These are phyloP conservation scores for Amblyteles armatorius DNA, from an alignment of 2,888 invertebrate species.

Conservation along the genomic window DNA sequence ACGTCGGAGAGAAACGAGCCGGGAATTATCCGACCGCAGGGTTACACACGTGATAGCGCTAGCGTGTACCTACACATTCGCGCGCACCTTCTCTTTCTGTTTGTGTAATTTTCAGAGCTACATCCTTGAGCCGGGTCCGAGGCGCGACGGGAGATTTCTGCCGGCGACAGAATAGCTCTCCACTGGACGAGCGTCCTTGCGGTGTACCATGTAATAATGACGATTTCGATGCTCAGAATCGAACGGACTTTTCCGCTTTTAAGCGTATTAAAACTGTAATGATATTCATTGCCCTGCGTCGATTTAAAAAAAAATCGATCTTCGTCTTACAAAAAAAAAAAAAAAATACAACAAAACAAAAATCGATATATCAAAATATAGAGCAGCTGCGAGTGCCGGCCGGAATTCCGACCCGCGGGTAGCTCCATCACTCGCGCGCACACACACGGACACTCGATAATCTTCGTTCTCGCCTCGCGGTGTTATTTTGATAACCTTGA, in stretches of 20 bases:
- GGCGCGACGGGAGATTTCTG: not conserved
- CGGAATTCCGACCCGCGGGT: slow-evolving; percentile 40
- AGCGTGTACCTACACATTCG: not conserved
- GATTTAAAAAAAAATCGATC: not conserved
- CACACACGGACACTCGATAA: not conserved
- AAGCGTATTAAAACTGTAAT: not conserved
- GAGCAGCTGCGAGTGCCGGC: slow-evolving; percentile 30
- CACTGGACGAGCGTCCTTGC: slow-evolving; percentile 17
- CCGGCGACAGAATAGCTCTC: slow-evolving; percentile 8
- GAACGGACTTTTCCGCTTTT: not conserved
- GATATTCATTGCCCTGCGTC: not conserved
- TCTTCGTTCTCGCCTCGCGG: slow-evolving; percentile 23
- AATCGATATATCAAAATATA: not conserved
- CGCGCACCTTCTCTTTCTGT: slow-evolving; percentile 9
- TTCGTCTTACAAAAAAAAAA: too few species aligned
- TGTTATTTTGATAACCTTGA: slow-evolving; percentile 63
- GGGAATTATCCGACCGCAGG: slow-evolving; percentile 11
- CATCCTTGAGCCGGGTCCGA: slow-evolving; percentile 25
- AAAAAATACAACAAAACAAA: not conserved
- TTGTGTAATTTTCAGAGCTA: slow-evolving; percentile 2
- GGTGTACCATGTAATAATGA: slow-evolving; percentile 20
- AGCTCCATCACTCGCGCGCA: slow-evolving; percentile 3
- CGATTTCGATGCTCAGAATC: slow-evolving; percentile 7
- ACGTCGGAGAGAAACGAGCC: not conserved
- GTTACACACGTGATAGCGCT: not conserved